phyloP scores from a whole-genome alignment of 2,797 vertebrate genomes.

The Danionella dracula region DNA sequence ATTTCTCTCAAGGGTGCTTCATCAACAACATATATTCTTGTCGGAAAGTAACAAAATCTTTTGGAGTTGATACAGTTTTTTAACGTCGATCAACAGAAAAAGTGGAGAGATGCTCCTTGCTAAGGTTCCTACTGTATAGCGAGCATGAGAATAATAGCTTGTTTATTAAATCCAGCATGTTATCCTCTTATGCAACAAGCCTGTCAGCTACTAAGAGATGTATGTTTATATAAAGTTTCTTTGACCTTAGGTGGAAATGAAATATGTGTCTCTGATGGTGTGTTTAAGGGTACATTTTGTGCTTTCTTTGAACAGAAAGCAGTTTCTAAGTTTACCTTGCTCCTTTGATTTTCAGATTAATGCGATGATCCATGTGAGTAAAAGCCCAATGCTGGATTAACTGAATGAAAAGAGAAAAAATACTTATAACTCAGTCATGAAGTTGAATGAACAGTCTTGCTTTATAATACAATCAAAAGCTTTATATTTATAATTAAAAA shows the following conservation, averaged over 20 bases:
- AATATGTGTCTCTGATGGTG: background rate
- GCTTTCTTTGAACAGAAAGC: background rate
- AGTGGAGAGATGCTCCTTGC: conserved; percentile 5
- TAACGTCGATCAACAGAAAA: conserved; percentile 29
- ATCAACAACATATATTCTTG: conserved; percentile 18
- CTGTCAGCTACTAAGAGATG: conserved; percentile 9
- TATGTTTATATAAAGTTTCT: conserved; percentile 16
- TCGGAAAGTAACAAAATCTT: conserved; percentile 22
- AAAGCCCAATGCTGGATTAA: background rate
- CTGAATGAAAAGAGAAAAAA: background rate
- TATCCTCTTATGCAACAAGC: conserved; percentile 28
- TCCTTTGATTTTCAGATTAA: background rate
- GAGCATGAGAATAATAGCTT: conserved; percentile 27
- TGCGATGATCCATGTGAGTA: background rate
- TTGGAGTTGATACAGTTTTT: conserved; percentile 25
- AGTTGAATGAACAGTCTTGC: too few relatives aligned
- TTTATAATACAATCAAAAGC: too few relatives aligned
- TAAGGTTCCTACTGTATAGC: background rate
- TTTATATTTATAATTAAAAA: too few relatives aligned
- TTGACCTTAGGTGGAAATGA: conserved; percentile 24
- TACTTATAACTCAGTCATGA: too few relatives aligned
- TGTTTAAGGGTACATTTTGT: background rate
- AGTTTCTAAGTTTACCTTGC: background rate
- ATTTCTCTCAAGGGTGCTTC: conserved; percentile 6
- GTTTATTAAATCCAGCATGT: conserved; percentile 20